A percentile compares a stretch with the other conserved stretches of the same genome.
Evolutionary conservation across 37 sponge, comb jelly and placozoan genomes (phyloP).

Genomic region (Hexactinellida sp.): DNA sequence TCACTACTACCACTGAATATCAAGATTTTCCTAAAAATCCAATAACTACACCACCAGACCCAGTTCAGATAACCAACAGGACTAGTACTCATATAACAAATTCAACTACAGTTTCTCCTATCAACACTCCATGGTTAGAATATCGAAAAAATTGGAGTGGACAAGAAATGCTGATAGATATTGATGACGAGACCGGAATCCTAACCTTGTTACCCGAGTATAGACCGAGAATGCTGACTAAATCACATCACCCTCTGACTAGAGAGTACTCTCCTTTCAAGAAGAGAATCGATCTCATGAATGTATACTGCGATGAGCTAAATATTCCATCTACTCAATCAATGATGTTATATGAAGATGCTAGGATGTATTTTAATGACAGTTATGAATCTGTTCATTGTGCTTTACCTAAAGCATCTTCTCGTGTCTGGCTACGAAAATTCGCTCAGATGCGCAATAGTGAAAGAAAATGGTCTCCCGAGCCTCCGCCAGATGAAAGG

Average conservation of each 20-base stretch:
- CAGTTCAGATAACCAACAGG: too few species aligned
- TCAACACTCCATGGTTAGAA: background rate
- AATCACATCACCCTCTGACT: background rate
- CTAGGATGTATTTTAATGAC: background rate
- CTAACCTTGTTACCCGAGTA: background rate
- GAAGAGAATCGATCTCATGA: background rate
- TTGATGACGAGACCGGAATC: background rate
- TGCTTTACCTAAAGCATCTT: background rate
- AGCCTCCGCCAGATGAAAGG: background rate
- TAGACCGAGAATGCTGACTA: background rate
- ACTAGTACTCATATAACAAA: too few species aligned
- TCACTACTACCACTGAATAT: too few species aligned
- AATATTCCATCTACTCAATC: background rate
- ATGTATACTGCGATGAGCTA: background rate
- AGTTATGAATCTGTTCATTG: background rate
- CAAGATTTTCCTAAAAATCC: too few species aligned
- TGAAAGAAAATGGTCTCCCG: background rate
- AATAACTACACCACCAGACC: too few species aligned
- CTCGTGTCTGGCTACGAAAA: background rate
- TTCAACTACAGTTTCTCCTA: too few species aligned
- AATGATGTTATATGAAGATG: background rate
- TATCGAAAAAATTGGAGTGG: background rate
- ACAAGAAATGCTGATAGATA: background rate
- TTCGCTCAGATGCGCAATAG: background rate
- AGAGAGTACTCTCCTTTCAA: background rate